Conservation (phyloP, 92 coral and sea anemone genomes). For the Actinostola sp. region DNA sequence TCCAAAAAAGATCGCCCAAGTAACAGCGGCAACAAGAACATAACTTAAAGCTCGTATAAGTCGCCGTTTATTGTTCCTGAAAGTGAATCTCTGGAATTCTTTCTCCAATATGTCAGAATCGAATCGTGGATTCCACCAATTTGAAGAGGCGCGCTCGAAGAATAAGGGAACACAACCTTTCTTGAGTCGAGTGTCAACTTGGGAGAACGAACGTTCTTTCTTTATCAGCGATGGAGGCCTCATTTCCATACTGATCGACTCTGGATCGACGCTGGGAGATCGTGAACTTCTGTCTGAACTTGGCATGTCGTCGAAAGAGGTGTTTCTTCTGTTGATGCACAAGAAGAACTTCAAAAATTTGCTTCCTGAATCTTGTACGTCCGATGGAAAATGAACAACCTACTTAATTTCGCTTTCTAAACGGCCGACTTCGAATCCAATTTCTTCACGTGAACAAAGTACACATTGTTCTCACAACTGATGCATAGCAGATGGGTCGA, state of each 20-base stretch:
- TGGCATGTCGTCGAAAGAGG: slow-evolving; percentile 66
- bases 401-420: slow-evolving; percentile 14
- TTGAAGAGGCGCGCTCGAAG: slow-evolving; percentile 99
- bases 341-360: slow-evolving; percentile 17
- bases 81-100: slow-evolving; percentile 95
- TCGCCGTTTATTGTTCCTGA: slow-evolving; percentile 84
- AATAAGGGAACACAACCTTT: slow-evolving; percentile 98
- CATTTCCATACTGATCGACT: slow-evolving; percentile 73
- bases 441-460: background rate
- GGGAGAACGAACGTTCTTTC: slow-evolving; percentile 98
- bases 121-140: slow-evolving; percentile 97
- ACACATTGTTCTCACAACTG: background rate
- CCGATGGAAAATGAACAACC: slow-evolving; percentile 35
- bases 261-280: slow-evolving; percentile 78
- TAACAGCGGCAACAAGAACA: slow-evolving; percentile 70
- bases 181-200: slow-evolving; percentile 97
- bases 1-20: slow-evolving; percentile 95
- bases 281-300: slow-evolving; percentile 61
- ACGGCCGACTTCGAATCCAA: background rate
- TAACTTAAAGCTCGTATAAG: slow-evolving; percentile 84
- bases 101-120: slow-evolving; percentile 95
- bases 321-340: slow-evolving; percentile 32
- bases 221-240: slow-evolving; percentile 77
- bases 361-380: slow-evolving; percentile 23
- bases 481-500: background rate